A percentile compares a stretch with the other conserved stretches of the same genome.
These are phyloP conservation scores for Cephus pygmeus DNA, from an alignment of 2,888 invertebrate species.

Conservation along the genomic window DNA sequence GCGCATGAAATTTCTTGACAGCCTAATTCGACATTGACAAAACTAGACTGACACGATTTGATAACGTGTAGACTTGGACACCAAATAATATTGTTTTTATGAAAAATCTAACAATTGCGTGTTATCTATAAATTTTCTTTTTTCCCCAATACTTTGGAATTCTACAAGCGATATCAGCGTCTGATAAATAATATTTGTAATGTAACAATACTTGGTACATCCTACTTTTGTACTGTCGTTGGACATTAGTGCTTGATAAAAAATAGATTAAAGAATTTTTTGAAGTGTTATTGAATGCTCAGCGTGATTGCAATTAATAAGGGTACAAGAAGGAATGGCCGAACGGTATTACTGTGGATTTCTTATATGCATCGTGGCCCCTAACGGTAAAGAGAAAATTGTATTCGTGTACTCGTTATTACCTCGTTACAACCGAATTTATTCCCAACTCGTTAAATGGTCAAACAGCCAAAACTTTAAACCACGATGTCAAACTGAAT, in stretches of 20 bases:
- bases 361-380: background rate
- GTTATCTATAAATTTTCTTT: background rate
- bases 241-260: background rate
- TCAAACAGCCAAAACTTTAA: background rate
- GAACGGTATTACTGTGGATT: background rate
- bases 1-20: background rate
- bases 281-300: background rate
- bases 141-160: background rate
- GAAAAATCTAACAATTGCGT: background rate
- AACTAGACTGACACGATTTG: background rate
- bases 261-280: background rate
- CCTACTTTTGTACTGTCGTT: background rate
- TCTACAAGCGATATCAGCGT: background rate
- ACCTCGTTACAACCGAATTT: background rate
- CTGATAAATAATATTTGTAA: background rate
- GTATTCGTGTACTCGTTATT: background rate
- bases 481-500: background rate
- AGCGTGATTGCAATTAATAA: background rate
- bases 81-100: background rate
- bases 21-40: background rate
- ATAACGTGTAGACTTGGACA: background rate
- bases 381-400: conserved; percentile 8
- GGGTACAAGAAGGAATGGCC: background rate
- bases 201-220: background rate
- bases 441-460: background rate